Evolutionary conservation across 2,797 vertebrate species (phyloP).

Genomic region (Sarcophilus harrisii): DNA sequence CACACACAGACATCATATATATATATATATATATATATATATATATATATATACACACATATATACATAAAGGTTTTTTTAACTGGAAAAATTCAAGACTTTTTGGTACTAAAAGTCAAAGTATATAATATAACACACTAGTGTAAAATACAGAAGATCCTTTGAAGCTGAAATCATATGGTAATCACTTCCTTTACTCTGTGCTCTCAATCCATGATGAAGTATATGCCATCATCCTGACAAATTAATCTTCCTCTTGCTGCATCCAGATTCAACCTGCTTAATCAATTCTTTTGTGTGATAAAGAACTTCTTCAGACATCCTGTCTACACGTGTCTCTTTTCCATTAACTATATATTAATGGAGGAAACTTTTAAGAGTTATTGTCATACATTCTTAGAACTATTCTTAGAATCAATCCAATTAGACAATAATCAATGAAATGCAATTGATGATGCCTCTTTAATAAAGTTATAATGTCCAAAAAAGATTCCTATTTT

Average conservation of each 20-base stretch:
- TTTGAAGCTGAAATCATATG: constrained; percentile 44
- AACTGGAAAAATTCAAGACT: constrained; percentile 35
- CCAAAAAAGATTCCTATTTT: constrained; percentile 52
- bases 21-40: too few species aligned
- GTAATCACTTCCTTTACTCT: constrained; percentile 56
- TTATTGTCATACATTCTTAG: constrained; percentile 56
- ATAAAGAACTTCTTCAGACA: constrained; percentile 66
- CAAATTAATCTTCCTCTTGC: constrained; percentile 74
- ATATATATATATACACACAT: too few species aligned
- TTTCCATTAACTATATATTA: constrained; percentile 68
- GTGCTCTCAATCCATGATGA: constrained; percentile 52
- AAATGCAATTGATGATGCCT: constrained; percentile 47
- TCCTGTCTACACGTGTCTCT: constrained; percentile 56
- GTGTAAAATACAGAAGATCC: constrained; percentile 15
- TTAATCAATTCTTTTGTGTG: constrained; percentile 71
- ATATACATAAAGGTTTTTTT: too few species aligned
- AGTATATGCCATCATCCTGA: constrained; percentile 43
- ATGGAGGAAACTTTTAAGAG: constrained; percentile 63
- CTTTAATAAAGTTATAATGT: constrained; percentile 55
- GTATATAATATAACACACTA: constrained; percentile 47
- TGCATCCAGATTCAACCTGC: constrained; percentile 61
- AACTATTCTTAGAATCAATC: constrained; percentile 60
- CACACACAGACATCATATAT: too few species aligned
- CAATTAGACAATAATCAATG: constrained; percentile 71
- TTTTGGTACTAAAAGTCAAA: constrained; percentile 10